phyloP scores from a whole-genome alignment of 1,140 invertebrate genomes.

The Heliothis virescens region DNA sequence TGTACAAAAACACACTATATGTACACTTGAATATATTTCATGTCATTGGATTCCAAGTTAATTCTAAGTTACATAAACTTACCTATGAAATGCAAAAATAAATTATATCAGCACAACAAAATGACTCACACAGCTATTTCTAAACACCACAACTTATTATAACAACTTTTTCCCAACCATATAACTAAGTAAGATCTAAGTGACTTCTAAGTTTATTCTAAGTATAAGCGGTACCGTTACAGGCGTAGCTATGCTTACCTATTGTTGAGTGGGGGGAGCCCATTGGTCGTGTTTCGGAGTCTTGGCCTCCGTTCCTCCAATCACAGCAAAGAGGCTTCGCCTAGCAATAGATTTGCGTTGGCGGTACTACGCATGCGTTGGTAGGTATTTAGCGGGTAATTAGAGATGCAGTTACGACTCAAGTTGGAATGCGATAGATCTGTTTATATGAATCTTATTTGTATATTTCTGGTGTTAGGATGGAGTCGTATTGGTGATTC shows the following conservation, averaged over 20 bases:
- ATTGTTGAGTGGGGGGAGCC: constrained; percentile 68
- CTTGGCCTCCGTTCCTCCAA: constrained; percentile 66
- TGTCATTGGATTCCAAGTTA: no score
- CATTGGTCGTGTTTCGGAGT: constrained; percentile 65
- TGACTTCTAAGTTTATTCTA: constrained; percentile 23
- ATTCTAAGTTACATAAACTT: no score
- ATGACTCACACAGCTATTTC: no score
- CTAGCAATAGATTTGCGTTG: constrained; percentile 58
- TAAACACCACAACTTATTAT: not conserved
- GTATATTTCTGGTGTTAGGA: not conserved
- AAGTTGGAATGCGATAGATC: constrained; percentile 1
- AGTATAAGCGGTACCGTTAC: constrained; percentile 58
- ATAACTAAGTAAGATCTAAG: not conserved
- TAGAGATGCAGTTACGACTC: not conserved
- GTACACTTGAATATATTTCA: no score
- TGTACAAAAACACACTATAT: no score
- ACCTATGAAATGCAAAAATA: no score
- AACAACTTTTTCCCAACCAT: not conserved
- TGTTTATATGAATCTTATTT: not conserved
- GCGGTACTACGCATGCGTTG: constrained; percentile 11
- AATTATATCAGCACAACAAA: no score
- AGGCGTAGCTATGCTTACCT: constrained; percentile 63
- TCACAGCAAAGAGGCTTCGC: constrained; percentile 67
- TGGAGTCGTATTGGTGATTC: not conserved
- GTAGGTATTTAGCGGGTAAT: constrained; percentile 43